Base-by-base conservation (phyloP, 1,140 invertebrate species). In the Trichogramma pretiosum region DNA sequence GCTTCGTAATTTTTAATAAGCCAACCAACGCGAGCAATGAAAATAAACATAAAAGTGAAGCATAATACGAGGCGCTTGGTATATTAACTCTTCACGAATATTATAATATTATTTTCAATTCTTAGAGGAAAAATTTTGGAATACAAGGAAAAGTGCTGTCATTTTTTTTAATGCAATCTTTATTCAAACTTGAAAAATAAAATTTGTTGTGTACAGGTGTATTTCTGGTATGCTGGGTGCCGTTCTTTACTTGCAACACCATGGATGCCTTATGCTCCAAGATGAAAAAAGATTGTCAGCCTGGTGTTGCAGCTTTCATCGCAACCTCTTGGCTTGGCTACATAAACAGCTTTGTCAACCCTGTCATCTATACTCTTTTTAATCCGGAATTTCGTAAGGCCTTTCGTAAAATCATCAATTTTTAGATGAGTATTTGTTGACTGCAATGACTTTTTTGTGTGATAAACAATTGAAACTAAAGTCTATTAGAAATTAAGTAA, bases 351-450 rank as follows among this genome's bases (percentile, higher is more conserved):
- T 96, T 93, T 63, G 86, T 98, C 47, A 98, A 98, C 75, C 94
- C 94, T 3, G 86, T 98, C 51, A 99, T 99, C 67, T 98, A 99
- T 70, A 98, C 96, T 32, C 97, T 99, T 62, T 99, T 98, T 77
- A 99, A 99, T 75, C 89, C 92, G 3, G 96, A 99, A 72, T 99
- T 99, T 73, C 79, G 96, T 47, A 97, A 98, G 77, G 95, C 96
- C 26, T 99, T 99, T 73, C 92, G 93, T 63, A 96, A 94, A 70
- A 37, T 51, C 18, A 46, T 51, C 23, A 51, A 23, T 17, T 39
- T 38, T 21, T 47, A 47, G n/a, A n/a, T n/a, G n/a, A n/a, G n/a
- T n/a, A n/a, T n/a, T n/a, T n/a, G n/a, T n/a, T n/a, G n/a, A n/a
- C n/a, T n/a, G n/a, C n/a, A n/a, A n/a, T n/a, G n/a, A n/a, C n/a